phyloP scores from a whole-genome alignment of 2,797 vertebrate genomes.

The Margarornis squamiger region DNA sequence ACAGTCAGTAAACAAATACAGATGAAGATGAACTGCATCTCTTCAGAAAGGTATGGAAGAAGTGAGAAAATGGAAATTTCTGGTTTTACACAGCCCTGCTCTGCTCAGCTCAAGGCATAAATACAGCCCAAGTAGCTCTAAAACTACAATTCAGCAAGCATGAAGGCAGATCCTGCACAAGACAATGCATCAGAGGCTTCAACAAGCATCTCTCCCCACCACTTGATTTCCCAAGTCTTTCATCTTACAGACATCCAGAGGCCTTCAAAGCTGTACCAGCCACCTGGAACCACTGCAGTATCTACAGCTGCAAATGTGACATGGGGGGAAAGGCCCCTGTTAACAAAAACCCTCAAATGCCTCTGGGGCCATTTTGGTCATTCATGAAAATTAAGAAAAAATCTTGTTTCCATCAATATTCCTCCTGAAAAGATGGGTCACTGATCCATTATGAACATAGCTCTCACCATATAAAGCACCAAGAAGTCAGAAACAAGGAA shows the following conservation, averaged over 20 bases:
- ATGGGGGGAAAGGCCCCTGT: background rate
- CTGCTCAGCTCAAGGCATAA: constrained; percentile 31
- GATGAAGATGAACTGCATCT: constrained; percentile 44
- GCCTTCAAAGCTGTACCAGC: background rate
- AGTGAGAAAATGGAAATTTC: background rate
- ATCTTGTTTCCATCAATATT: constrained; percentile 69
- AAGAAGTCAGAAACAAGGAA: constrained; percentile 71
- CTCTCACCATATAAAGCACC: constrained; percentile 79
- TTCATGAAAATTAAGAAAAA: constrained; percentile 37
- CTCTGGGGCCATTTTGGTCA: constrained; percentile 56
- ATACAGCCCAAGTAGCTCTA: constrained; percentile 19
- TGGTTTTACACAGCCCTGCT: constrained; percentile 13
- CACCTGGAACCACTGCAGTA: background rate
- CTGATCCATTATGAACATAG: constrained; percentile 63
- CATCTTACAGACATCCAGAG: background rate
- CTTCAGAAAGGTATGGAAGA: constrained; percentile 48
- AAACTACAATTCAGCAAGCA: constrained; percentile 15
- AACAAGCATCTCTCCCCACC: background rate
- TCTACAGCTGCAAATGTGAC: background rate
- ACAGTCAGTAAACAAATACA: constrained; percentile 46
- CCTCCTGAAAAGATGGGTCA: constrained; percentile 67
- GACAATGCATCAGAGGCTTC: constrained; percentile 7
- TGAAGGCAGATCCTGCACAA: constrained; percentile 41
- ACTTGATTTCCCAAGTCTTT: background rate
- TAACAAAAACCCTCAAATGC: background rate